A percentile compares a stretch with the other conserved stretches of the same genome.
phyloP scores from a whole-genome alignment of 2,888 invertebrate genomes.

The Eupithecia subumbrata region DNA sequence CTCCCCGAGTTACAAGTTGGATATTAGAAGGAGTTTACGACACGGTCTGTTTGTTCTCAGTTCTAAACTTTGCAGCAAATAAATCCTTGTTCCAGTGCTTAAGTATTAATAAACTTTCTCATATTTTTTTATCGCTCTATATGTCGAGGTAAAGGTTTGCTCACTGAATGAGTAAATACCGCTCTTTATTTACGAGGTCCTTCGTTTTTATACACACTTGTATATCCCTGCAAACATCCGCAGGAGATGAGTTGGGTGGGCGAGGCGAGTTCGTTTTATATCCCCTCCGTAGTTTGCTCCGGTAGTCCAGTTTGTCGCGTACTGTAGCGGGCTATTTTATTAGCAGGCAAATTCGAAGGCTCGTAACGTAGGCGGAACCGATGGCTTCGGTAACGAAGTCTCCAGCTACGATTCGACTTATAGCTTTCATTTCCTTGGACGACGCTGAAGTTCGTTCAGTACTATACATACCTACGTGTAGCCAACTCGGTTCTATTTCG shows the following conservation, averaged over 20 bases:
- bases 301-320: slow-evolving; percentile 58
- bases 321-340: slow-evolving; percentile 68
- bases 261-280: slow-evolving; percentile 69
- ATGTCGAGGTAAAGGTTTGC: slow-evolving; percentile 23
- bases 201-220: slow-evolving; percentile 49
- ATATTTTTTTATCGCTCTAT: slow-evolving; percentile 33
- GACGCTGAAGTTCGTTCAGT: slow-evolving; percentile 37
- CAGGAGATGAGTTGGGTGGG: slow-evolving; percentile 71
- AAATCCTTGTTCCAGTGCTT: slow-evolving; percentile 41
- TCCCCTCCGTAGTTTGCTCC: slow-evolving; percentile 60
- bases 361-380: slow-evolving; percentile 67
- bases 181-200: slow-evolving; percentile 47
- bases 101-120: slow-evolving; percentile 38
- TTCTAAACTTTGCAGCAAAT: slow-evolving; percentile 46
- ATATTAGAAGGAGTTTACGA: slow-evolving; percentile 50
- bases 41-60: slow-evolving; percentile 47
- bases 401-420: slow-evolving; percentile 62
- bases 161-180: slow-evolving; percentile 43
- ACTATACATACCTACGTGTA: slow-evolving; percentile 17
- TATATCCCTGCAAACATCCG: slow-evolving; percentile 64
- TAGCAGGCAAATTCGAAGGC: slow-evolving; percentile 75
- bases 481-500: slow-evolving; percentile 20
- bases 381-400: slow-evolving; percentile 68
- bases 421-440: slow-evolving; percentile 71
- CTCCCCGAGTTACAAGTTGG: slow-evolving; percentile 47